Conservation (phyloP, 2,113 vertebrate genomes). For the Hippocampus zosterae region DNA sequence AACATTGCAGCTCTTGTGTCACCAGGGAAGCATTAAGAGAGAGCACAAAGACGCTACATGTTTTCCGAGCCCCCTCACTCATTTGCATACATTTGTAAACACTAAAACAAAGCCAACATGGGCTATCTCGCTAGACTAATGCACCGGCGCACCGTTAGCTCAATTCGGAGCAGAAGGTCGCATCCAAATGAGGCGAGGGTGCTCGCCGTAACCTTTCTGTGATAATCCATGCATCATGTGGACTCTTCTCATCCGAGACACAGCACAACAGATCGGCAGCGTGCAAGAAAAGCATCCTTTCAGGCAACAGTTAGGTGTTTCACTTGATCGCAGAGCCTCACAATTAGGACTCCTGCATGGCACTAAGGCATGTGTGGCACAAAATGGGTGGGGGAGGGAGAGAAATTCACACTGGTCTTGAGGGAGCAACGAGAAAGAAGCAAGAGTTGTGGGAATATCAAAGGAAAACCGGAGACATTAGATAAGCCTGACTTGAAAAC, state of each 20-base stretch:
- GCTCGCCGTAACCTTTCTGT: conserved; percentile 48
- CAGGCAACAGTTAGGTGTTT: conserved; percentile 7
- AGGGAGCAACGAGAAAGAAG: conserved; percentile 9
- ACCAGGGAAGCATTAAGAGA: conserved; percentile 35
- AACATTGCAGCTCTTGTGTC: conserved; percentile 39
- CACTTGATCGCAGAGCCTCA: conserved; percentile 16
- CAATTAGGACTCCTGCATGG: conserved; percentile 12
- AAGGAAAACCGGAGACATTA: conserved; percentile 5
- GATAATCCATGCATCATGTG: conserved; percentile 54
- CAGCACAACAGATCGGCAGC: conserved; percentile 37
- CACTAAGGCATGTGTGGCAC: background rate
- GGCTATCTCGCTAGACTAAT: conserved; percentile 17
- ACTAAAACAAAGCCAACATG: conserved; percentile 21
- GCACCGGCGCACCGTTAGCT: conserved; percentile 17
- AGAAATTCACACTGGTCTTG: conserved; percentile 1
- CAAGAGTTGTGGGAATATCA: background rate
- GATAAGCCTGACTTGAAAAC: conserved; percentile 10
- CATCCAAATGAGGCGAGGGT: conserved; percentile 53
- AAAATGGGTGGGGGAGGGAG: conserved; percentile 2
- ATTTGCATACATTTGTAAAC: conserved; percentile 62
- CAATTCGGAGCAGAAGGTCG: conserved; percentile 34
- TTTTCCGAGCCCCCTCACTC: conserved; percentile 20
- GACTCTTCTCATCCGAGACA: conserved; percentile 34
- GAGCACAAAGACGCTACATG: conserved; percentile 26
- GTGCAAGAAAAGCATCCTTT: conserved; percentile 22